phyloP scores from a whole-genome alignment of 1,140 invertebrate genomes.

The Metopolophium dirhodum region DNA sequence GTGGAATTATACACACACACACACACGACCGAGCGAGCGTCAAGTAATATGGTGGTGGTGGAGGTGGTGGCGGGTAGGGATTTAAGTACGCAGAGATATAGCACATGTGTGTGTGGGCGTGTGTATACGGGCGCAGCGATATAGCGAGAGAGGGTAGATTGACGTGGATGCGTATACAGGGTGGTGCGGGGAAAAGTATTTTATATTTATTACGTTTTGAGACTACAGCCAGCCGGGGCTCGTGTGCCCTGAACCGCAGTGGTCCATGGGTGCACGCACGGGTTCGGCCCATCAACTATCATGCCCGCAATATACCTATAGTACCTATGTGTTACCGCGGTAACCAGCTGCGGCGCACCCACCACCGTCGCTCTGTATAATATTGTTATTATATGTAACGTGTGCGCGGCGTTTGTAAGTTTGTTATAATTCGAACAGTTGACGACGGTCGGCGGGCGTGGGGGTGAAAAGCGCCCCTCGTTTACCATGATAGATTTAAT shows the following conservation, averaged over 20 bases:
- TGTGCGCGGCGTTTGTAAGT: background rate
- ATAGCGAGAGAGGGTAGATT: constrained; percentile 13
- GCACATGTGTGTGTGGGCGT: background rate
- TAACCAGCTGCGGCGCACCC: background rate
- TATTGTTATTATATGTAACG: background rate
- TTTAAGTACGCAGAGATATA: constrained; percentile 9
- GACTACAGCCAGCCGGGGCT: background rate
- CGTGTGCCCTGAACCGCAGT: background rate
- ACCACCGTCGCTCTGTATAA: background rate
- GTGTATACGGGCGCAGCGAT: background rate
- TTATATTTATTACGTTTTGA: background rate
- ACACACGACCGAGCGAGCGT: background rate
- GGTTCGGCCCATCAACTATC: background rate
- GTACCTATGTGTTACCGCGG: background rate
- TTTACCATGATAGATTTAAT: background rate
- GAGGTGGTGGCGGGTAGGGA: background rate
- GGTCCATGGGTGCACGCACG: too few species aligned
- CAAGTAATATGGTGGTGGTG: background rate
- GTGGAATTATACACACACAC: constrained; percentile 2
- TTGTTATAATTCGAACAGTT: background rate
- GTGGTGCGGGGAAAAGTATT: background rate
- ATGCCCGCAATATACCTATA: too few species aligned
- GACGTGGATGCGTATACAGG: background rate
- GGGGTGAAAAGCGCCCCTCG: background rate
- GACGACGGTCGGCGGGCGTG: background rate